Evolutionary conservation across 2,797 vertebrate species (phyloP), one percentile per base, ranked within the genome.

Genomic region (Channa striata): DNA sequence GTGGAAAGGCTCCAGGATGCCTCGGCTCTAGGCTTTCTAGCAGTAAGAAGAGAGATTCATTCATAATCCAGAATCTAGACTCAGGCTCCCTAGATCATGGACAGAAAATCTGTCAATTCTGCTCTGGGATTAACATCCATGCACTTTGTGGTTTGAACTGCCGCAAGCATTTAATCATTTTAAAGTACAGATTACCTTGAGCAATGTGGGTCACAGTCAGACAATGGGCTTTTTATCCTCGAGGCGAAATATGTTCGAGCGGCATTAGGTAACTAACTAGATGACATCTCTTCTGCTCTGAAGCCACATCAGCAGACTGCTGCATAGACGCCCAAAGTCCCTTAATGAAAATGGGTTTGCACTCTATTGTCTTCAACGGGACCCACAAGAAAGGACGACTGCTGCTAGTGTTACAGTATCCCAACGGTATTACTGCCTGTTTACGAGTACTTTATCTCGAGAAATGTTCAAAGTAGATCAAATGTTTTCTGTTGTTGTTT

Each of bases 191-290:
- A 89, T 90, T 85, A 84, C 77, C 74, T 72, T 59, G 6, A 59
- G 58, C 67, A 76, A 83, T 87, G 70, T 87, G 87, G 87, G 89
- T 87, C 84, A 86, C 68, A 62, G 76, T 69, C 59, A 82, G 81
- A 88, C 81, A 84, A 87, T 71, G 64, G 77, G 52, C 16, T 56
- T 56, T 79, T 72, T 46, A 80, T 77, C 56, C 69, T 33, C 0
- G 4, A 56, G 17, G 21, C 40, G 11, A 17, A 36, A 49, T 43
- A 60, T 54, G 73, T 59, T 34, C 49, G 42, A 68, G 39, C 56
- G 20, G 30, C 47, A 34, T 72, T 53, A 73, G 50, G 52, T 85
- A 68, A 86, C 57, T 68, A 65, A 72, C 25, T 64, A 36, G 39
- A 54, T 34, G 71, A 80, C 67, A 40, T 36, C 30, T 59, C 21